Evolutionary conservation across 2,888 invertebrate species (phyloP).

Genomic region (Polydrusus cervinus): DNA sequence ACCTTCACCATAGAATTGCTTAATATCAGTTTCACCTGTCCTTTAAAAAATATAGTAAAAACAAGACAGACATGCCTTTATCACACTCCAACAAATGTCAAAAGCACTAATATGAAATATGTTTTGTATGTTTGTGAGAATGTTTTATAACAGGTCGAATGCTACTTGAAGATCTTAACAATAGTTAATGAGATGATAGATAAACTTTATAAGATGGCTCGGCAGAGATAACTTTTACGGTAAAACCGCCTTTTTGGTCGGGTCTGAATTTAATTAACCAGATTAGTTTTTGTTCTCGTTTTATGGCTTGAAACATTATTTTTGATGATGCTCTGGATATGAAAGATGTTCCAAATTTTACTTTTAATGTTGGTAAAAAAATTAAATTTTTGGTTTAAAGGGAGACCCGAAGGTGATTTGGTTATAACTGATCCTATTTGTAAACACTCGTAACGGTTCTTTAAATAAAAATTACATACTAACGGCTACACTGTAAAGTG

Average conservation of each 20-base stretch:
- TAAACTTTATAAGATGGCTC: constrained; percentile 20
- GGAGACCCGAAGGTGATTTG: background rate
- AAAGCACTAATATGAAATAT: constrained; percentile 20
- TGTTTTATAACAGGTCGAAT: constrained; percentile 12
- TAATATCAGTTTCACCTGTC: background rate
- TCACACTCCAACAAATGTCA: constrained; percentile 23
- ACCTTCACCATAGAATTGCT: too few relatives aligned
- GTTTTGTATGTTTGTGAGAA: constrained; percentile 26
- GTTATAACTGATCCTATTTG: too few relatives aligned
- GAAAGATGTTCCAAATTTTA: constrained; percentile 1
- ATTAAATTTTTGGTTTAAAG: background rate
- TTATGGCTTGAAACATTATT: background rate
- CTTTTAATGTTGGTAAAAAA: background rate
- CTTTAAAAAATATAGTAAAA: background rate
- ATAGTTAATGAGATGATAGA: constrained; percentile 26
- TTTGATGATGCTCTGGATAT: background rate
- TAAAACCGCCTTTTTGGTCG: constrained; percentile 13
- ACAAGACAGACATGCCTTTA: background rate
- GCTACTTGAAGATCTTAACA: constrained; percentile 13
- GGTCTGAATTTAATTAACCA: constrained; percentile 12
- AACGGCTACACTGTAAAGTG: too few relatives aligned
- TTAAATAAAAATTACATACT: too few relatives aligned
- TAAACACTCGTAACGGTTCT: too few relatives aligned
- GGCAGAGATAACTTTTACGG: constrained; percentile 1
- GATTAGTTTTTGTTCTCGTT: constrained; percentile 17